phyloP scores from a whole-genome alignment of 2,113 vertebrate species.

The Catharus fuscescens region DNA sequence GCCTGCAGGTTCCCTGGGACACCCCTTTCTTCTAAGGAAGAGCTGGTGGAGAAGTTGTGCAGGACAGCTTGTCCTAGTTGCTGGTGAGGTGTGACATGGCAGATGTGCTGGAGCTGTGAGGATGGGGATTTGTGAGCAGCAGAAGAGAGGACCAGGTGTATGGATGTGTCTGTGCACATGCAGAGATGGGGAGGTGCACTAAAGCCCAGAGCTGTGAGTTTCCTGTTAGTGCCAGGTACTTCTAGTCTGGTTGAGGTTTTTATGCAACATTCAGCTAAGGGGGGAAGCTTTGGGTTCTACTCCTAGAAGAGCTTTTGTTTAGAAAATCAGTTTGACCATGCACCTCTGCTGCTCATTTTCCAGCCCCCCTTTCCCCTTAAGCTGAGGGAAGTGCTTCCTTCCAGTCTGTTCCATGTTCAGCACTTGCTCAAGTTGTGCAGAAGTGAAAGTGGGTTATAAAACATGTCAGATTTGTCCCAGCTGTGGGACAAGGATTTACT shows the following conservation, averaged over 20 bases:
- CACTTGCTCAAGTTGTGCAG: not conserved
- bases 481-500: not conserved
- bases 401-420: not conserved
- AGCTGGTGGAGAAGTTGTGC: not conserved
- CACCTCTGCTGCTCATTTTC: not conserved
- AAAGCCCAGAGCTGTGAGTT: not conserved
- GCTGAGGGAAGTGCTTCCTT: not conserved
- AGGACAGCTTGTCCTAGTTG: not conserved
- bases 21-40: not conserved
- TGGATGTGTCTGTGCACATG: rapidly evolving
- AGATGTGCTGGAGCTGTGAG: not conserved
- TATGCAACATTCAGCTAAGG: not conserved
- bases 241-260: not conserved
- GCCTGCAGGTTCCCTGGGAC: not conserved
- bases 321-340: not conserved
- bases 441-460: not conserved
- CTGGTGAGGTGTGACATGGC: not conserved
- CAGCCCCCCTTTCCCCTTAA: not conserved
- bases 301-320: not conserved
- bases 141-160: rapidly evolving
- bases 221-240: not conserved
- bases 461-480: not conserved
- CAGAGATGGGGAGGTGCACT: too few relatives aligned
- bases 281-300: not conserved
- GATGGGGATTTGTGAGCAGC: not conserved